Percentiles rank a stretch among this genome's conserved stretches.
phyloP scores from a whole-genome alignment of 2,797 vertebrate genomes.

The Cirrhinus mrigala region DNA sequence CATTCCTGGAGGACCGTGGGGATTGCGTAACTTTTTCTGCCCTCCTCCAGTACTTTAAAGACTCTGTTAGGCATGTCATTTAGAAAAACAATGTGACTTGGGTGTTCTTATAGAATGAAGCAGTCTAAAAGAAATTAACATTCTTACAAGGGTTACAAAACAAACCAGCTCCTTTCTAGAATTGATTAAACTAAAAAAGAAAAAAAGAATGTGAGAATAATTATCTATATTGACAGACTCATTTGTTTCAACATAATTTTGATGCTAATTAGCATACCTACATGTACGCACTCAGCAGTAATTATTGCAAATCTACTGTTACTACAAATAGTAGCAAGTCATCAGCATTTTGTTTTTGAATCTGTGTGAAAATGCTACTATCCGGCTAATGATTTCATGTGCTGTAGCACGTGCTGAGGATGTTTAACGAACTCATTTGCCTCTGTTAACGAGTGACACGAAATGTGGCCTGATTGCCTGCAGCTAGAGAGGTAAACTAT shows the following conservation, averaged over 20 bases:
- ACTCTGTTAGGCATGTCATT: not conserved
- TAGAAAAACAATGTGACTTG: not conserved
- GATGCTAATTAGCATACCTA: not conserved
- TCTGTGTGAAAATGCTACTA: not conserved
- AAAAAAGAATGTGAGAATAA: not conserved
- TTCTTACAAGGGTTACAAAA: not conserved
- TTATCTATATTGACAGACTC: not conserved
- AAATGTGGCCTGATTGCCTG: constrained; percentile 19
- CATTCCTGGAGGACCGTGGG: constrained; percentile 29
- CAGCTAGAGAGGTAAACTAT: constrained; percentile 24
- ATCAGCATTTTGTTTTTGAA: not conserved
- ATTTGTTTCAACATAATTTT: not conserved
- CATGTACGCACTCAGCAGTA: not conserved
- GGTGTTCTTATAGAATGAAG: not conserved
- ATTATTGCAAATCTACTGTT: not conserved
- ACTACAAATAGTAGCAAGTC: not conserved
- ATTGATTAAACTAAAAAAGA: not conserved
- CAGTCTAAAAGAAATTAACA: not conserved
- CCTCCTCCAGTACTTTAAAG: not conserved
- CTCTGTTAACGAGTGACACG: constrained; percentile 3
- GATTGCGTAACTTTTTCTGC: constrained; percentile 4
- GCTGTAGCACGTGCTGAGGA: not conserved
- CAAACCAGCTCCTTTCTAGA: not conserved
- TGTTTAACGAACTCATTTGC: constrained; percentile 27
- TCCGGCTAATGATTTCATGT: not conserved